These are phyloP conservation scores for Picathartes gymnocephalus DNA, from an alignment of 2,113 vertebrate species.

Conservation along the genomic window DNA sequence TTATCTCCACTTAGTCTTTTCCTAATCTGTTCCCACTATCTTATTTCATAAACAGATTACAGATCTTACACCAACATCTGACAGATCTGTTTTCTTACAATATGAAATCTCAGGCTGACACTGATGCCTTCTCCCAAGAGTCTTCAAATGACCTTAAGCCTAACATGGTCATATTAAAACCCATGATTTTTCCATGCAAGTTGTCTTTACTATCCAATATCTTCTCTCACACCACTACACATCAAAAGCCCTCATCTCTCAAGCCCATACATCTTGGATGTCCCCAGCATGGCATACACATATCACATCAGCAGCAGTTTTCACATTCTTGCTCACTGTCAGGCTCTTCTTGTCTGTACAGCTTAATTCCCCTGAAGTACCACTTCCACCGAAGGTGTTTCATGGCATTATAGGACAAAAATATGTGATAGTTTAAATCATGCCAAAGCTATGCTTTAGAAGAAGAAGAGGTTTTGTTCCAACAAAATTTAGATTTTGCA, in stretches of 20 bases:
- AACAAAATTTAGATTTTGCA: neutral
- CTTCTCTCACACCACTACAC: neutral
- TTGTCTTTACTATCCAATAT: neutral
- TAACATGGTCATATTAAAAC: neutral
- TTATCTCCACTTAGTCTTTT: neutral
- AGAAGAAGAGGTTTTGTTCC: neutral
- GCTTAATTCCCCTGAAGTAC: neutral
- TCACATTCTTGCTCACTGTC: neutral
- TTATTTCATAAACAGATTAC: neutral
- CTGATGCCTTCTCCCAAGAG: neutral
- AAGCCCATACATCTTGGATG: accelerated
- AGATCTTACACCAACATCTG: neutral
- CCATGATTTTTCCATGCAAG: neutral
- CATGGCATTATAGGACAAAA: neutral
- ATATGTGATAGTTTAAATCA: neutral
- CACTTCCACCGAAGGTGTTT: neutral
- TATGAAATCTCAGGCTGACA: neutral
- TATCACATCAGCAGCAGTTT: neutral
- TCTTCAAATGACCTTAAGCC: neutral
- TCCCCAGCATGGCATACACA: neutral
- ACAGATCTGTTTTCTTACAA: neutral
- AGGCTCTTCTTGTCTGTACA: neutral
- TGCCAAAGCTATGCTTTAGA: neutral
- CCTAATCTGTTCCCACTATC: neutral
- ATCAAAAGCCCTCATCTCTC: neutral